Base-by-base conservation (phyloP, 2,888 invertebrate genomes). In the Trachelus iudaicus region DNA sequence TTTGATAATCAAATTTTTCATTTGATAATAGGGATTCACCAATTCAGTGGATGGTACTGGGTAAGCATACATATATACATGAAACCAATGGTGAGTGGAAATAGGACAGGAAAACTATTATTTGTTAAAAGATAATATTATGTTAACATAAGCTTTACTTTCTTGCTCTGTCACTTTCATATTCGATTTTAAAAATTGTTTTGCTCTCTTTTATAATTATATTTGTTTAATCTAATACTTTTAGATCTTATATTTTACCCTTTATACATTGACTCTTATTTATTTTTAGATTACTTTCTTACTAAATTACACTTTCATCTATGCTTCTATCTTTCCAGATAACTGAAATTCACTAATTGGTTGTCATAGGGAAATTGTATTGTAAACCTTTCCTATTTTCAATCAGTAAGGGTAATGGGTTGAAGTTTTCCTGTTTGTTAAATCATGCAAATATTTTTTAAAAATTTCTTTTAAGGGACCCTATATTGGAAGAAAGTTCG, bases 21-120 rank as follows among this genome's bases (percentile, higher is more conserved):
- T 75, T 79, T 69, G 73, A 81, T 79, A 76, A 31, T 83, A 91
- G 91, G 90, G 88, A 69, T 91, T 91, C 83, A 81, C 85, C 81
- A 89, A 86, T 85, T 85, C 90, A 84, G 88, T 89, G 81, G 88
- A 90, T 81, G 88, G 86, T 79, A 81, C 87, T 85, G 89, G 90
- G 90, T 91, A 88, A 91, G 90, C 83, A 85, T 83, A 85, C 81
- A 83, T 31, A 78, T 85, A 34, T 34, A 34, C 77, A 79, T 82
- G 81, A 81, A 82, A 73, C 75, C 78, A 81, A 87, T 81, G 83
- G 81, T 86, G 81, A 87, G 83, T 86, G 85, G 78, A 86, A 86
- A 85, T 86, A 85, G 83, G 85, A 87, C 87, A 87, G 85, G 82
- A 56, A 23, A 74, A 76, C 56, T 79, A 83, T 81, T 79, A 56